Percentiles rank a stretch among this genome's conserved stretches.
Evolutionary conservation across 2,888 invertebrate species (phyloP).

Genomic region (Napeogenes sylphis): DNA sequence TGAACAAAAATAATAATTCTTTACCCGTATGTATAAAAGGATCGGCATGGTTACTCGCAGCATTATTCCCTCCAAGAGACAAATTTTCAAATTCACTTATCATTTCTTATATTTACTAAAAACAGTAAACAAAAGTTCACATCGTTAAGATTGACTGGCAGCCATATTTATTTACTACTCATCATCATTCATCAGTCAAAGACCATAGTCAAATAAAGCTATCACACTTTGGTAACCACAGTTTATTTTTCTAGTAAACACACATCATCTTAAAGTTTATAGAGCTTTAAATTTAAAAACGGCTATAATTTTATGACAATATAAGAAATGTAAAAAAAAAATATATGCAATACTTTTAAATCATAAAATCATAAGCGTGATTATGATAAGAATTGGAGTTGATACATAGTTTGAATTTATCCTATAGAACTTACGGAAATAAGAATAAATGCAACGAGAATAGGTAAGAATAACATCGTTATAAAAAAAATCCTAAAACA

Average conservation of each 20-base stretch:
- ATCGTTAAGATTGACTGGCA: slow-evolving; percentile 63
- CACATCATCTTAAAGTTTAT: neutral
- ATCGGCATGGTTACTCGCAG: slow-evolving; percentile 72
- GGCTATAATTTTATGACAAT: too few species aligned
- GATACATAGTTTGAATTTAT: too few species aligned
- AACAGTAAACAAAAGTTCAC: slow-evolving; percentile 72
- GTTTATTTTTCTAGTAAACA: neutral
- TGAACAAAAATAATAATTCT: slow-evolving; percentile 31
- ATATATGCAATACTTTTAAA: too few species aligned
- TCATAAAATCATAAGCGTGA: too few species aligned
- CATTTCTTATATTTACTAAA: slow-evolving; percentile 66
- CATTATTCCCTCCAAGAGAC: slow-evolving; percentile 73
- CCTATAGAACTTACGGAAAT: too few species aligned
- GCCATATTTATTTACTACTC: slow-evolving; percentile 71
- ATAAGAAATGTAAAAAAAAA: too few species aligned
- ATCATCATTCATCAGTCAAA: slow-evolving; percentile 18
- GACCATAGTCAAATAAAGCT: slow-evolving; percentile 9
- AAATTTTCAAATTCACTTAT: slow-evolving; percentile 77
- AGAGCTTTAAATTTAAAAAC: too few species aligned
- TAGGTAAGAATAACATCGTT: too few species aligned
- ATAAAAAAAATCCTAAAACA: too few species aligned
- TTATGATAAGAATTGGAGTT: too few species aligned
- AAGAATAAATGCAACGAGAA: too few species aligned
- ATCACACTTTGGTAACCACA: neutral
- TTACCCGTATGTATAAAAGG: slow-evolving; percentile 71